These are phyloP conservation scores for Catocala fraxini DNA, from an alignment of 2,888 invertebrate genomes.

Conservation along the genomic window DNA sequence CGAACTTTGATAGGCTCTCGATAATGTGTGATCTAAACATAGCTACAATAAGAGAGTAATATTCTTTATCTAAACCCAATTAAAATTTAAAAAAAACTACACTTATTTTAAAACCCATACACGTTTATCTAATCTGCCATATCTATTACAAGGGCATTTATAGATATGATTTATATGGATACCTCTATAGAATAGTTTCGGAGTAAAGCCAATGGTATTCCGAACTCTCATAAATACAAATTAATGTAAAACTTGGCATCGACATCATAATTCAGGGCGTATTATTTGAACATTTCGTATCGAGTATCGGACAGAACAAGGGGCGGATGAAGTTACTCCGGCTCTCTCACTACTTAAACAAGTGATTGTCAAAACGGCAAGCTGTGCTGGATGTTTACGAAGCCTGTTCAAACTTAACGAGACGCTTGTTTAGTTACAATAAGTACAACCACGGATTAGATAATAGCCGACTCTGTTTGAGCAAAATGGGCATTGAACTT, in stretches of 20 bases:
- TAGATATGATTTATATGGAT: too few species aligned
- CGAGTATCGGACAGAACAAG: not conserved
- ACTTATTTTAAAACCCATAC: too few species aligned
- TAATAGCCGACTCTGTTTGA: slow-evolving; percentile 5
- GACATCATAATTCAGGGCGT: not conserved
- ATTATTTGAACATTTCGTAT: slow-evolving; percentile 1
- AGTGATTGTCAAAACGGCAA: slow-evolving; percentile 43
- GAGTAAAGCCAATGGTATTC: too few species aligned
- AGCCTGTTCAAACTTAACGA: slow-evolving; percentile 33
- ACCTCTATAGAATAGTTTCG: too few species aligned
- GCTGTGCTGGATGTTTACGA: slow-evolving; percentile 35
- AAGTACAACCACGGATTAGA: slow-evolving; percentile 8
- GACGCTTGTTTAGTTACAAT: slow-evolving; percentile 16
- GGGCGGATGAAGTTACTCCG: slow-evolving; percentile 2
- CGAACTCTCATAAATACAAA: too few species aligned
- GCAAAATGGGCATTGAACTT: not conserved
- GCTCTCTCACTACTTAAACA: slow-evolving; percentile 38
- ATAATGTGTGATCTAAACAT: too few species aligned
- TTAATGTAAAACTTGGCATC: not conserved
- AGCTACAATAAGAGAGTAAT: too few species aligned
- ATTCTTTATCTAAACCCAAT: too few species aligned
- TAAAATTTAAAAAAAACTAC: too few species aligned
- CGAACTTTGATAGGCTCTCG: too few species aligned
- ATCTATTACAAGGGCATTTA: too few species aligned
- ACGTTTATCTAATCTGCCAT: too few species aligned